Percentiles rank a stretch among this genome's conserved stretches.
Evolutionary conservation across 2,888 invertebrate genomes (phyloP).

Genomic region (Scrobipalpa atriplicella): DNA sequence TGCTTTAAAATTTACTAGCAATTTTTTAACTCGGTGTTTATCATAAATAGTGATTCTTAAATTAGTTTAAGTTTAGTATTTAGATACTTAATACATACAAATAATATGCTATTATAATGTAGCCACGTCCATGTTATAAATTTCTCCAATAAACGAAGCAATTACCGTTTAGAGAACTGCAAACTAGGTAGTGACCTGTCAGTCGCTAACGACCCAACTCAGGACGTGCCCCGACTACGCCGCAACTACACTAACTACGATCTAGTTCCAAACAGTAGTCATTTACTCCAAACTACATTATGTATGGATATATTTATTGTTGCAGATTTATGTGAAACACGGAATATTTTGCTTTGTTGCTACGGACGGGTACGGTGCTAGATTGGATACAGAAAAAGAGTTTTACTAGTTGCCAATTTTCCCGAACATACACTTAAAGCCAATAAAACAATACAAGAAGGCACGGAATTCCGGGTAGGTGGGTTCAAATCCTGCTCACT

Average conservation of each 20-base stretch:
- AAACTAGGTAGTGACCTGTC: slow-evolving; percentile 32
- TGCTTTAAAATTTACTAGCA: too few relatives aligned
- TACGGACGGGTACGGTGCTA: too few relatives aligned
- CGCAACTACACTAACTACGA: slow-evolving; percentile 37
- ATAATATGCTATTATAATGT: not conserved
- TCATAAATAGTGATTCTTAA: too few relatives aligned
- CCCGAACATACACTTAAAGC: too few relatives aligned
- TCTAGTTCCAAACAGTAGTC: slow-evolving; percentile 38
- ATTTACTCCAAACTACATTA: slow-evolving; percentile 7
- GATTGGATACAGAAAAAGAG: too few relatives aligned
- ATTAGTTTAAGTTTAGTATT: too few relatives aligned
- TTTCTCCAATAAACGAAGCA: slow-evolving; percentile 29
- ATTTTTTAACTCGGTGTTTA: too few relatives aligned
- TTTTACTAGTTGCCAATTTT: too few relatives aligned
- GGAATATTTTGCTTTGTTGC: too few relatives aligned
- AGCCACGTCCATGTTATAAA: not conserved
- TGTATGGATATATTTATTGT: not conserved
- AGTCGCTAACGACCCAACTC: slow-evolving; percentile 53
- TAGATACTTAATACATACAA: not conserved
- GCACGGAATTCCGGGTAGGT: too few relatives aligned
- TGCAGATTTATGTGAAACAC: not conserved
- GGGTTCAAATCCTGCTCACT: too few relatives aligned
- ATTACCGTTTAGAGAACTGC: slow-evolving; percentile 21
- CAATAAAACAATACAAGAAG: too few relatives aligned
- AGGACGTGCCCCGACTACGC: slow-evolving; percentile 47